These are phyloP conservation scores for Xestia sexstrigata DNA, from an alignment of 2,888 invertebrate genomes.

Conservation along the genomic window DNA sequence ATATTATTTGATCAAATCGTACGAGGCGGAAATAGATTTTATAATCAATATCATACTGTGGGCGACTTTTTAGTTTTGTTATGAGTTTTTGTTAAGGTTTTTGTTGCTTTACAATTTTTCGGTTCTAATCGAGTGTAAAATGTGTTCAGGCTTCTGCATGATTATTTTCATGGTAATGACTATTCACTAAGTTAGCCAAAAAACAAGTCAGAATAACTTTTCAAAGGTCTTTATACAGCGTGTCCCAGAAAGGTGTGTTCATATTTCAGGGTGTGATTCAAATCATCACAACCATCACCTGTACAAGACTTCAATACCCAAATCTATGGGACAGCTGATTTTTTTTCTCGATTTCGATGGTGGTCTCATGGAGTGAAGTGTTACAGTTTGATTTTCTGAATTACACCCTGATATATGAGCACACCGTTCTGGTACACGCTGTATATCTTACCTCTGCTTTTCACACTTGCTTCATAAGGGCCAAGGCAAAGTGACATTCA, in stretches of 20 bases:
- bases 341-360: too few relatives aligned
- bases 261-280: too few relatives aligned
- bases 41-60: slow-evolving; percentile 27
- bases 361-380: too few relatives aligned
- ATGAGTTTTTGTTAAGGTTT: slow-evolving; percentile 45
- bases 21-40: slow-evolving; percentile 40
- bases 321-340: too few relatives aligned
- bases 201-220: not conserved
- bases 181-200: not conserved
- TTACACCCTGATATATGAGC: too few relatives aligned
- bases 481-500: not conserved
- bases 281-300: too few relatives aligned
- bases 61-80: slow-evolving; percentile 25
- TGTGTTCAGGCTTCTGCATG: not conserved
- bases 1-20: slow-evolving; percentile 16
- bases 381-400: too few relatives aligned
- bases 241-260: too few relatives aligned
- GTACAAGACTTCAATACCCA: too few relatives aligned
- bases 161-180: not conserved
- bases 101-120: slow-evolving; percentile 60
- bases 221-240: not conserved
- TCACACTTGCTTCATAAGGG: not conserved
- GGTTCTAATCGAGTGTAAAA: slow-evolving; percentile 27
- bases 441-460: not conserved
- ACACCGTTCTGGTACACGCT: not conserved